Percentiles rank a stretch among this genome's conserved stretches.
These are phyloP conservation scores for Zeugodacus cucurbitae DNA, from an alignment of 1,140 invertebrate genomes.

Conservation along the genomic window DNA sequence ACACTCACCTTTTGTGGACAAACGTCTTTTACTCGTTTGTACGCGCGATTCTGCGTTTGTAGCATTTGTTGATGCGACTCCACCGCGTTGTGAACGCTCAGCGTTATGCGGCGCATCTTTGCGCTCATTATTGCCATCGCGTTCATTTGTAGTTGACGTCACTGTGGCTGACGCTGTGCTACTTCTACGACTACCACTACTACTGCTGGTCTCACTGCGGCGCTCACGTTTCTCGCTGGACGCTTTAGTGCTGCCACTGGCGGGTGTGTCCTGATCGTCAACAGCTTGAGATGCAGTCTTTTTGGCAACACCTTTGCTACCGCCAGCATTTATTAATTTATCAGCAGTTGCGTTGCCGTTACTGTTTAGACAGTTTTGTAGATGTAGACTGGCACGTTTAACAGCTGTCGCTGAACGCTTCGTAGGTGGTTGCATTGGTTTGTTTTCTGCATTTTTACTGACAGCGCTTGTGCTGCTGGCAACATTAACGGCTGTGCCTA, in stretches of 20 bases:
- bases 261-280: constrained; percentile 8
- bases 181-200: not conserved
- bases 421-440: constrained; percentile 56
- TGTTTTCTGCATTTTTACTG: constrained; percentile 29
- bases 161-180: not conserved
- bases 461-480: not conserved
- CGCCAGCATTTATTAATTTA: not conserved
- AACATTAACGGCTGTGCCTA: not conserved
- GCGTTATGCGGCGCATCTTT: not conserved
- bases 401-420: constrained; percentile 51
- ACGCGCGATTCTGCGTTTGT: not conserved
- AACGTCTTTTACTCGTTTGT: constrained; percentile 38
- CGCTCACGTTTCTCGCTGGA: not conserved
- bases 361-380: constrained; percentile 48
- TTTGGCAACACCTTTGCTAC: constrained; percentile 39
- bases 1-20: constrained; percentile 41
- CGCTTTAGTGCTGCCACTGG: not conserved
- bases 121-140: not conserved
- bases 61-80: not conserved
- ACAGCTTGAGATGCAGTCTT: constrained; percentile 27
- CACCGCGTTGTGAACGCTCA: not conserved
- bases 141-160: not conserved
- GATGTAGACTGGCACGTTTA: constrained; percentile 46
- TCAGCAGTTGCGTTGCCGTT: constrained; percentile 40
- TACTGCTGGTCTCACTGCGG: not conserved